A percentile compares a stretch with the other conserved stretches of the same genome.
Conservation (phyloP, 2,113 vertebrate species). For the Phainopepla nitens region DNA sequence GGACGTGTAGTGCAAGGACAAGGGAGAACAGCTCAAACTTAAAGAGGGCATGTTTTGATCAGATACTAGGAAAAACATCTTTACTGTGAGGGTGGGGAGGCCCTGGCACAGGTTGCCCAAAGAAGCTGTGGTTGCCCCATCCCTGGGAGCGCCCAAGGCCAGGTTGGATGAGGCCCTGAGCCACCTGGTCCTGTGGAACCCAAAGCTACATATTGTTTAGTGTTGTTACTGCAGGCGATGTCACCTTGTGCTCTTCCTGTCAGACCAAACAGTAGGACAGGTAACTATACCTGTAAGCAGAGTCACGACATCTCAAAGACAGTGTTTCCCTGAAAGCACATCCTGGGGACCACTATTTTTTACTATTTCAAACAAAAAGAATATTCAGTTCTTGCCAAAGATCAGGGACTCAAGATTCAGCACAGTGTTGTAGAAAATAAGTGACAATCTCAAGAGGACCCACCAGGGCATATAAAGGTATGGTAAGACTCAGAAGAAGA, state of each 20-base stretch:
- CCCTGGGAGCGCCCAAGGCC: neutral
- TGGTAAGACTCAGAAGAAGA: neutral
- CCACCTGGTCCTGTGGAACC: neutral
- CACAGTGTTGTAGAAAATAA: neutral
- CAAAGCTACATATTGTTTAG: too few relatives aligned
- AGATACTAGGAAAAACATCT: neutral
- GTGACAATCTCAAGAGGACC: neutral
- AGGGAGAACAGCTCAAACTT: neutral
- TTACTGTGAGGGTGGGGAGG: neutral
- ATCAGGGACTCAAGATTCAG: neutral
- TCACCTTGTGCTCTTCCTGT: neutral
- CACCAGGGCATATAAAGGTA: neutral
- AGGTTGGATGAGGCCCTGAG: neutral
- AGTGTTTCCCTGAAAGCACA: neutral
- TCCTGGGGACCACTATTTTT: neutral
- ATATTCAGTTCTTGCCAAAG: neutral
- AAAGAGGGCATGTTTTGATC: neutral
- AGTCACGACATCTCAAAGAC: neutral
- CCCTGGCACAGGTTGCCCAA: neutral
- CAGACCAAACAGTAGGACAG: neutral
- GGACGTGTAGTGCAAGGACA: neutral
- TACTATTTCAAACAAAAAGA: neutral
- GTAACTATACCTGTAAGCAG: neutral
- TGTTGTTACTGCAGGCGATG: neutral
- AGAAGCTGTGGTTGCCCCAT: neutral